These are phyloP conservation scores for Synanthedon formicaeformis DNA, from an alignment of 2,888 invertebrate species.

Conservation along the genomic window DNA sequence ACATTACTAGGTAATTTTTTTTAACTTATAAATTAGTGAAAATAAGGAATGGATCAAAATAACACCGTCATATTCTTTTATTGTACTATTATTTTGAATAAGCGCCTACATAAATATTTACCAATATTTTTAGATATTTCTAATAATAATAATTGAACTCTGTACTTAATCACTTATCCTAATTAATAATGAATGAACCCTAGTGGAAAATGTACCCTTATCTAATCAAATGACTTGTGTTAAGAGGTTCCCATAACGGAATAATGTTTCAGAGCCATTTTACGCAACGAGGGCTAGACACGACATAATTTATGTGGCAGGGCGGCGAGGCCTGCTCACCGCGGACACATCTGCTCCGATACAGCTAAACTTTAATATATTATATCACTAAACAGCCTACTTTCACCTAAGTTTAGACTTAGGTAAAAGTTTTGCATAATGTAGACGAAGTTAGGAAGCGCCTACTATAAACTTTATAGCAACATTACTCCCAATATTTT, in stretches of 20 bases:
- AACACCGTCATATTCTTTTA: too few species aligned
- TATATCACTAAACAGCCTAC: slow-evolving; percentile 2
- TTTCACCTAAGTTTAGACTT: slow-evolving; percentile 2
- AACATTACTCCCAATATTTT: not conserved
- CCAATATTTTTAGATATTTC: not conserved
- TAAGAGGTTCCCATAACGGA: slow-evolving; percentile 10
- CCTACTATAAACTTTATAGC: not conserved
- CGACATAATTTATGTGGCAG: slow-evolving; percentile 45
- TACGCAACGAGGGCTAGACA: slow-evolving; percentile 40
- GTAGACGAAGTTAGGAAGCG: not conserved
- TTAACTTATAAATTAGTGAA: too few species aligned
- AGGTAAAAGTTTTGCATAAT: not conserved
- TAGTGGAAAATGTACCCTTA: slow-evolving; percentile 13
- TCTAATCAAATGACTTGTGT: slow-evolving; percentile 20
- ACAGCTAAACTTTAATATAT: slow-evolving; percentile 15
- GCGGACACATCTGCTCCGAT: slow-evolving; percentile 42
- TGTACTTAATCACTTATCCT: not conserved
- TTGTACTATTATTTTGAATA: not conserved
- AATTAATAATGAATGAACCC: not conserved
- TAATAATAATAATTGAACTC: not conserved
- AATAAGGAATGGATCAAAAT: too few species aligned
- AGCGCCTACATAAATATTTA: not conserved
- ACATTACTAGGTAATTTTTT: too few species aligned
- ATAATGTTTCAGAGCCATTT: slow-evolving; percentile 32
- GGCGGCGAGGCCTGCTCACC: slow-evolving; percentile 19